Base-by-base conservation (phyloP, 2,113 vertebrate genomes). In the Rhynchomys soricoides region DNA sequence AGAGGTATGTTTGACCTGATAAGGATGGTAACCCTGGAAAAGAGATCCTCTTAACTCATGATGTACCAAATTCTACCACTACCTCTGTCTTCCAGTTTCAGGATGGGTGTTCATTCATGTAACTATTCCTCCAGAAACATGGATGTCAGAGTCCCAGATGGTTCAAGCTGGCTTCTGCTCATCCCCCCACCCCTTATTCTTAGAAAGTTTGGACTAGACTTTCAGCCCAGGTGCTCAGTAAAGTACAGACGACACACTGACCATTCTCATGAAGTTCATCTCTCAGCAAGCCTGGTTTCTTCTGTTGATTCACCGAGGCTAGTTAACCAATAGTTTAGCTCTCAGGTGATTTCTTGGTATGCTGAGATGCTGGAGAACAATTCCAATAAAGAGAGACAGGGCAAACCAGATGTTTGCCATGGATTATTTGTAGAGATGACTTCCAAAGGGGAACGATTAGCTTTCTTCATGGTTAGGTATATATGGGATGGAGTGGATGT, bases 251-350 rank as follows among this genome's bases (percentile, higher is more conserved):
- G 8, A 9, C 70, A 75, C 87, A 81, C 24, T 17, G 91, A 48
- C 43, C 85, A 52, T 24, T 79, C 86, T 78, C 62, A 52, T 75
- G 88, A 93, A 77, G 22, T 70, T 85, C 59, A 57, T 34, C 31
- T 77, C 71, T 29, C 8, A 70, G 68, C 87, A 71, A 93, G 55
- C 90, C 73, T 79, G 75, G 50, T 90, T 93, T 92, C 88, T 91
- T 87, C 52, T 86, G 83, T 50, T 96, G 93, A 95, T 94, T 97
- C 92, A 95, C 93, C 87, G 77, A 70, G 48, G 37, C 73, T 74
- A 31, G 57, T 96, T 96, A 75, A 34, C 90, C 92, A 97, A 40
- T 78, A 75, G 16, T 85, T 79, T 40, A 83, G n/a, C 88, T 93
- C 88, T 93, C 93, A 92, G 86, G 94, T 86, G 96, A 96, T 43